Evolutionary conservation across 1,140 invertebrate species (phyloP).

Genomic region (Melipona quadrifasciata): DNA sequence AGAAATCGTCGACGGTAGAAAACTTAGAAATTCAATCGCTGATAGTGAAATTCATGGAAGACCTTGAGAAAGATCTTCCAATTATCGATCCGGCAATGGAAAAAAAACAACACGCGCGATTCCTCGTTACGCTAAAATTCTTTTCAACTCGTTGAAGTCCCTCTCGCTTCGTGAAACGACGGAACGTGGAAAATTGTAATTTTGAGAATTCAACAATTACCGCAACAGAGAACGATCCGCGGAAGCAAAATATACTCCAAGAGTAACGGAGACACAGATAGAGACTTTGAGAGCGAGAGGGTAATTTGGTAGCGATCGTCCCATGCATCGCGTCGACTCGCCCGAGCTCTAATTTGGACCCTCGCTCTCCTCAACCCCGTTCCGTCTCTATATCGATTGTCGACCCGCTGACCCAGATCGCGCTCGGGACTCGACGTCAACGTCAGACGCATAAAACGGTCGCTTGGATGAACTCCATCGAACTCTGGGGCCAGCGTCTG

Average conservation of each 20-base stretch:
- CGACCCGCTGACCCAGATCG: conserved; percentile 16
- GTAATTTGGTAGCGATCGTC: not conserved
- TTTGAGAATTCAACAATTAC: not conserved
- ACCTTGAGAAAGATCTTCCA: not conserved
- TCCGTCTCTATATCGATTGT: conserved; percentile 18
- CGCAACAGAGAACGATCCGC: not conserved
- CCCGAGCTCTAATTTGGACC: not conserved
- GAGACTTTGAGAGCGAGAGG: no score
- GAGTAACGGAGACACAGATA: not conserved
- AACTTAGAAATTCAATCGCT: no score
- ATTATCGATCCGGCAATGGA: not conserved
- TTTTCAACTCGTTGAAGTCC: not conserved
- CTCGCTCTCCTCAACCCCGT: not conserved
- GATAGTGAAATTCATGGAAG: no score
- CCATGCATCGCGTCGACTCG: no score
- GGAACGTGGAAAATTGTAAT: not conserved
- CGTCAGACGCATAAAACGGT: not conserved
- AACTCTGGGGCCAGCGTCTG: not conserved
- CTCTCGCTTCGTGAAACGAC: not conserved
- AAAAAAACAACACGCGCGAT: no score
- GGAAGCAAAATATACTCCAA: not conserved
- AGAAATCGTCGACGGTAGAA: no score
- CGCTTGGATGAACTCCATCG: conserved; percentile 12
- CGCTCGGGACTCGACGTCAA: not conserved
- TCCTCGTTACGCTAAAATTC: no score